Percentiles rank a stretch among this genome's conserved stretches.
Conservation (phyloP, 2,113 vertebrate species). For the Orientallactaga bullata region DNA sequence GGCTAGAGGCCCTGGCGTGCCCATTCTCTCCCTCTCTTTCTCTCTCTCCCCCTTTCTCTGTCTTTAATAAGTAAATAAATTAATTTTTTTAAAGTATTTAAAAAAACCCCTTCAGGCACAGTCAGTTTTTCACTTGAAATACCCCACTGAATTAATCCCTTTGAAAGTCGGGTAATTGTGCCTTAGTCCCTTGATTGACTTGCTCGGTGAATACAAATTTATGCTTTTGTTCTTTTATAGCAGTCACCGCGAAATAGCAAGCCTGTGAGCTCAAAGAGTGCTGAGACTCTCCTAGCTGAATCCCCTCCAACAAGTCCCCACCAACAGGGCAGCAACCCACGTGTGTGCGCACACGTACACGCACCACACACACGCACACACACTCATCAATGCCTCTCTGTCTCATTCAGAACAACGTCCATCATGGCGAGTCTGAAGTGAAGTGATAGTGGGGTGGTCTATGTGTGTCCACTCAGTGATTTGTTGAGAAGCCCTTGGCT, state of each 20-base stretch:
- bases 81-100: no score
- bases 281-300: neutral
- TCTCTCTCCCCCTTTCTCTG: no score
- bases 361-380: rapidly evolving
- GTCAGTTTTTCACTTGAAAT: slow-evolving; percentile 24
- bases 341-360: neutral
- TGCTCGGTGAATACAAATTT: slow-evolving; percentile 24
- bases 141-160: neutral
- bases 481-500: neutral
- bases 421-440: neutral
- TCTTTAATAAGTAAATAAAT: no score
- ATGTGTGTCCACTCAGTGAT: neutral
- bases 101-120: neutral
- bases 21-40: no score
- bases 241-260: neutral
- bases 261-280: neutral
- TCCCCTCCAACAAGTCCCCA: neutral
- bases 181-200: slow-evolving; percentile 39
- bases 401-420: neutral
- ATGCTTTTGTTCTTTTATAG: slow-evolving; percentile 40
- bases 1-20: no score
- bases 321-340: neutral
- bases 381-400: no score
- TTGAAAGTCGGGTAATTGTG: neutral
- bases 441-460: neutral